A percentile compares a stretch with the other conserved stretches of the same genome.
Conservation (phyloP, 35 echinoderm and acorn worm genomes). For the Stichopus chloronotus region DNA sequence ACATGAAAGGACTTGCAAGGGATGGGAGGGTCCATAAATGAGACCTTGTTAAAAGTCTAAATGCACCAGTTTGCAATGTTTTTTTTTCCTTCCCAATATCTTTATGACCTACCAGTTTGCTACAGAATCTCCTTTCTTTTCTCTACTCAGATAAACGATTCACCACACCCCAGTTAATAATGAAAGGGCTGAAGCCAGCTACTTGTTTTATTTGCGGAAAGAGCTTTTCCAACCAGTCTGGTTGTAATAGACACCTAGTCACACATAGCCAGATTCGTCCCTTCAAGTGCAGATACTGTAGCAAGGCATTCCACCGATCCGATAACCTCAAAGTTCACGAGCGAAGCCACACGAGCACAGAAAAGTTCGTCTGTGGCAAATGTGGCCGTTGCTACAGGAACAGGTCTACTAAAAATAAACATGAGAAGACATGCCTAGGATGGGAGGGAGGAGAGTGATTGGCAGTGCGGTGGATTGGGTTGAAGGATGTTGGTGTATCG, state of each 20-base stretch:
- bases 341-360: not conserved
- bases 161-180: too few relatives aligned
- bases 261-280: not conserved
- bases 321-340: conserved; percentile 18
- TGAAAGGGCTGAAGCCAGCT: too few relatives aligned
- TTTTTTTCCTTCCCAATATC: too few relatives aligned
- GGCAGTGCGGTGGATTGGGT: too few relatives aligned
- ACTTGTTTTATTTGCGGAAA: not conserved
- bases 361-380: not conserved
- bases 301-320: not conserved
- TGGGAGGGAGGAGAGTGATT: not conserved
- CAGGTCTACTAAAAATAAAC: not conserved
- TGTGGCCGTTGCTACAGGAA: conserved; percentile 7
- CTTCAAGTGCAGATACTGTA: not conserved
- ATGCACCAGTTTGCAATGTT: too few relatives aligned
- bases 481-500: too few relatives aligned
- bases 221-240: not conserved
- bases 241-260: conserved; percentile 6
- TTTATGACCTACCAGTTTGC: not conserved
- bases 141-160: not conserved
- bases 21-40: not conserved
- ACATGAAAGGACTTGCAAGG: conserved; percentile 11
- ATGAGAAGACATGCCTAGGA: too few relatives aligned
- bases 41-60: too few relatives aligned
- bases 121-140: conserved; percentile 33